Evolutionary conservation across 2,797 vertebrate species (phyloP), one percentile per base, ranked within the genome.

Genomic region (Sebastes dallii): DNA sequence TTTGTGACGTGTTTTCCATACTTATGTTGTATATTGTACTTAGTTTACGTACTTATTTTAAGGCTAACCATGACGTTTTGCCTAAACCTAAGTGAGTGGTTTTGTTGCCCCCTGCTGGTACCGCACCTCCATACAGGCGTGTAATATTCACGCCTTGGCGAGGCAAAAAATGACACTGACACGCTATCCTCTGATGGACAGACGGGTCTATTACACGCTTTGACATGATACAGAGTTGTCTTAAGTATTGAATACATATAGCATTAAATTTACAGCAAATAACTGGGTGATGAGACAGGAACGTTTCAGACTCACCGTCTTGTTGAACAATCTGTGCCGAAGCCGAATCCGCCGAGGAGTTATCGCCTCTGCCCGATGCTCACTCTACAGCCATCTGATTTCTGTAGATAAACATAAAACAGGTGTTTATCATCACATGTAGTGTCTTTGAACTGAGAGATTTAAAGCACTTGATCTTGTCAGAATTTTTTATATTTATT

Each of bases 391-490:
- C 85, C 84, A 81, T 84, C 84, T 80, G 88, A 92, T 87, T 86
- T 88, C 95, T 95, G 92, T 62, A 90, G 87, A 91, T 88, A 92
- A 91, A 93, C 77, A 92, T 85, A 84, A 88, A 92, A 83, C 80
- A 89, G 68, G 72, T 71, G 78, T 55, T 91, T 86, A 83, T 42
- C 59, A 80, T 86, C 78, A 74, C 66, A 78, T 79, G 30, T 30
- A 30, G 58, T 83, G 88, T 78, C 75, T 90, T 88, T 87, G 80
- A 90, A 91, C 89, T 36, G 32, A 68, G 20, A 84, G 62, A 73
- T 87, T 86, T 85, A 69, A 89, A 84, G 78, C 60, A 68, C 25
- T 42, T 59, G 8, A 75, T 54, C 50, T 42, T 64, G 12, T 36
- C 16, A 16, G 20, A 46, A 68, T 16, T 14, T 55, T 60, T 62